phyloP scores from a whole-genome alignment of 2,113 vertebrate genomes.

The Carassius auratus region DNA sequence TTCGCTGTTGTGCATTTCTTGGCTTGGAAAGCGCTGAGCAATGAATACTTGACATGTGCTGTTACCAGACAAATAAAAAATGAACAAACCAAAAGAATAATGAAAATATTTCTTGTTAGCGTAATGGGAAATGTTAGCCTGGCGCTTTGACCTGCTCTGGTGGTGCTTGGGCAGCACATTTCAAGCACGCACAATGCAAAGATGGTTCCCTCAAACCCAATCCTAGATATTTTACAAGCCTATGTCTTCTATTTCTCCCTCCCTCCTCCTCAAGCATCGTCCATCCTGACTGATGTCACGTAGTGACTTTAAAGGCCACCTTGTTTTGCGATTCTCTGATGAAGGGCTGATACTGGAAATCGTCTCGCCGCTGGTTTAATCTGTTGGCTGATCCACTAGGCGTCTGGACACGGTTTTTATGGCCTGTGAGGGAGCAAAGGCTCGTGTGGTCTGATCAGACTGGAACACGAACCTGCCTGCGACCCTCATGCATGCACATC shows the following conservation, averaged over 20 bases:
- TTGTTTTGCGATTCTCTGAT: background rate
- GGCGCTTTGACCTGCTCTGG: slow-evolving; percentile 52
- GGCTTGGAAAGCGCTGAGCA: slow-evolving; percentile 62
- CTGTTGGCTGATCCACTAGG: slow-evolving; percentile 44
- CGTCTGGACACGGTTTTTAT: slow-evolving; percentile 49
- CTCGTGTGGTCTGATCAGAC: slow-evolving; percentile 8
- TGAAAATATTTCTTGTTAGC: slow-evolving; percentile 63
- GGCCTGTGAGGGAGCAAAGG: slow-evolving; percentile 19
- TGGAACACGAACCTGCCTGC: slow-evolving; percentile 35
- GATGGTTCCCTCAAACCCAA: background rate
- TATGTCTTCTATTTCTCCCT: background rate
- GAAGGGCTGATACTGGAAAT: background rate
- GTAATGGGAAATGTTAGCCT: slow-evolving; percentile 52
- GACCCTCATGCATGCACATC: slow-evolving; percentile 38
- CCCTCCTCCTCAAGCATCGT: background rate
- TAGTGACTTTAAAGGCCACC: background rate
- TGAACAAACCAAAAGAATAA: slow-evolving; percentile 58
- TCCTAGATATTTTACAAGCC: background rate
- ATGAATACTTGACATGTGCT: slow-evolving; percentile 65
- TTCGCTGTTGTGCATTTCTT: slow-evolving; percentile 70
- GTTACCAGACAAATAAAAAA: slow-evolving; percentile 69
- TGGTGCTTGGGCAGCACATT: slow-evolving; percentile 23
- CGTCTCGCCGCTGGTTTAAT: slow-evolving; percentile 2
- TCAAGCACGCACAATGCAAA: slow-evolving; percentile 8
- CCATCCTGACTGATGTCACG: background rate